Conservation (phyloP, 53 echinoderm and acorn worm species). For the Crossaster papposus region DNA sequence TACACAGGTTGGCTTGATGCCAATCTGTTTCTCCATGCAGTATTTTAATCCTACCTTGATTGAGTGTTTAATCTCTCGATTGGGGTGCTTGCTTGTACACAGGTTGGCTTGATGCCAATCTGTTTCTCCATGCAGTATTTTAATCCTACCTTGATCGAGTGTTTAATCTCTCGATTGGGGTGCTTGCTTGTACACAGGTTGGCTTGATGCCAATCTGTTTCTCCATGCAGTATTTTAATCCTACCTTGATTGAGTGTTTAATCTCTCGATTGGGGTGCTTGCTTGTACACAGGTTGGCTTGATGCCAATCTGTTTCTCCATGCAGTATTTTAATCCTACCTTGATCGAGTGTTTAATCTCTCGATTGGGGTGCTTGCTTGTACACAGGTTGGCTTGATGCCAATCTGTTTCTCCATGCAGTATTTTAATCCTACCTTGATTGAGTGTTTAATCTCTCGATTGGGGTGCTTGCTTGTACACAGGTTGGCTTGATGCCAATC, state of each 20-base stretch:
- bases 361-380: constrained; percentile 77
- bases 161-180: constrained; percentile 82
- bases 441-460: constrained; percentile 84
- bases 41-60: too few relatives aligned
- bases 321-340: constrained; percentile 79
- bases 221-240: constrained; percentile 78
- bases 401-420: constrained; percentile 79
- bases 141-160: too few relatives aligned
- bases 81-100: constrained; percentile 84
- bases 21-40: constrained; percentile 79
- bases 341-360: constrained; percentile 86
- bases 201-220: constrained; percentile 85
- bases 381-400: constrained; percentile 84
- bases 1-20: constrained; percentile 84
- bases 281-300: constrained; percentile 76
- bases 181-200: constrained; percentile 85
- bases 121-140: constrained; percentile 73
- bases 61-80: constrained; percentile 84
- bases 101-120: constrained; percentile 84
- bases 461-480: constrained; percentile 84
- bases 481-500: constrained; percentile 84
- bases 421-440: too few relatives aligned
- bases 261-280: constrained; percentile 82
- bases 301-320: constrained; percentile 88
- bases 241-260: constrained; percentile 82